These are phyloP conservation scores for Cephus pulcher DNA, from an alignment of 2,888 invertebrate genomes.

Conservation along the genomic window DNA sequence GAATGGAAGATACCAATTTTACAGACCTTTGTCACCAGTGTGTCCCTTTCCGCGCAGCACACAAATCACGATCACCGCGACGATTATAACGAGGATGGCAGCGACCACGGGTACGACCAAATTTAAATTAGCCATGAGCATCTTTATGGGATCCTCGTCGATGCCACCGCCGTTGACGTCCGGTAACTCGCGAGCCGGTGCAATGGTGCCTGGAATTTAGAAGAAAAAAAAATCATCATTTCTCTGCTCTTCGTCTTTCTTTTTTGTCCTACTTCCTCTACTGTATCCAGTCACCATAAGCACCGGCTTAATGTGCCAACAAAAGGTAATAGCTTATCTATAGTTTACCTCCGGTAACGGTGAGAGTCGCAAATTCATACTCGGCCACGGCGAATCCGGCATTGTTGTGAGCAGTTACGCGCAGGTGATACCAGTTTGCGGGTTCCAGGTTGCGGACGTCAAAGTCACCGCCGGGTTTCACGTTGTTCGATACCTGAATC, in stretches of 20 bases:
- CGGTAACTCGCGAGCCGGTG: constrained; percentile 88
- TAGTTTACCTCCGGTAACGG: constrained; percentile 89
- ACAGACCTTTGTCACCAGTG: constrained; percentile 79
- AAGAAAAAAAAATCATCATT: constrained; percentile 44
- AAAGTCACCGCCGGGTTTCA: constrained; percentile 91
- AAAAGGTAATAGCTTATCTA: constrained; percentile 13
- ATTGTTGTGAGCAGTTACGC: constrained; percentile 94
- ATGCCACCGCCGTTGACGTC: constrained; percentile 71
- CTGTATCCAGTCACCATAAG: constrained; percentile 56
- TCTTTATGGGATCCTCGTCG: constrained; percentile 86
- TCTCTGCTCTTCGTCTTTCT: constrained; percentile 19
- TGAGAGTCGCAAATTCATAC: constrained; percentile 95
- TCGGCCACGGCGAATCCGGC: constrained; percentile 96
- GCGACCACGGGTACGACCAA: constrained; percentile 94
- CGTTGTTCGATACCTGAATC: constrained; percentile 94
- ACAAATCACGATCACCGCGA: constrained; percentile 93
- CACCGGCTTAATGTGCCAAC: constrained; percentile 45
- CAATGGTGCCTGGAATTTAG: constrained; percentile 92
- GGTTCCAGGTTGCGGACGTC: constrained; percentile 92
- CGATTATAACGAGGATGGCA: constrained; percentile 90
- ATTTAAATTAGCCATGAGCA: constrained; percentile 90
- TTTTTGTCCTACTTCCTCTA: constrained; percentile 18
- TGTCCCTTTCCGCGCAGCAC: constrained; percentile 88
- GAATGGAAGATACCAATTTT: constrained; percentile 43
- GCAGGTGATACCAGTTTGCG: constrained; percentile 92